These are phyloP conservation scores for Campylomormyrus tamandua DNA, from an alignment of 2,113 vertebrate species.

Conservation along the genomic window DNA sequence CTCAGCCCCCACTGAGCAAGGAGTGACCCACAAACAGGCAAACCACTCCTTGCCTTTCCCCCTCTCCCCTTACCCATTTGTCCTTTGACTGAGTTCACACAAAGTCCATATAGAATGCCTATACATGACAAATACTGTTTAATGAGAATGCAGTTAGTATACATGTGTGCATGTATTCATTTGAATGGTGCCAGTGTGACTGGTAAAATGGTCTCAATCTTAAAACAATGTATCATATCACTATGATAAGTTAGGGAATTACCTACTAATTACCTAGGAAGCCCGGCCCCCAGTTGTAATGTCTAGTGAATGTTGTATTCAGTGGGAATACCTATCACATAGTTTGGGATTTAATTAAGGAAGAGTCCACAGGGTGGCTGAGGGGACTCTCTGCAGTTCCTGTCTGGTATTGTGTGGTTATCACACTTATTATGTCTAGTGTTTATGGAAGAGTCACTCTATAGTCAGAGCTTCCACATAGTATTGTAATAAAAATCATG, in stretches of 20 bases:
- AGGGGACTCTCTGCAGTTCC: too few relatives aligned
- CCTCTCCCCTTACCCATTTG: neutral
- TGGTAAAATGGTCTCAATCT: neutral
- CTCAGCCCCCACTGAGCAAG: neutral
- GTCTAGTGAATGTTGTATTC: too few relatives aligned
- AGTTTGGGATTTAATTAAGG: too few relatives aligned
- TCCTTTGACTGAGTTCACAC: neutral
- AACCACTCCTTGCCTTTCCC: neutral
- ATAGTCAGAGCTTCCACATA: neutral
- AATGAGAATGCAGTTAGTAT: neutral
- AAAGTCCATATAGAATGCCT: neutral
- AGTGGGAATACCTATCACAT: too few relatives aligned
- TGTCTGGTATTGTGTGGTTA: too few relatives aligned
- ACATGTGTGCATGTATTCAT: neutral
- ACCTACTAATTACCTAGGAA: too few relatives aligned
- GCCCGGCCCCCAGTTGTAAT: too few relatives aligned
- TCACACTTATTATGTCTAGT: neutral
- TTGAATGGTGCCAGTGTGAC: neutral
- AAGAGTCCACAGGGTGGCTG: too few relatives aligned
- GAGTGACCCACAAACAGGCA: neutral
- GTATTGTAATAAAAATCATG: neutral
- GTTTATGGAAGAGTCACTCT: neutral
- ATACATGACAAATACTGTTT: neutral
- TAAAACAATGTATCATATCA: too few relatives aligned
- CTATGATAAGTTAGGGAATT: too few relatives aligned